Evolutionary conservation across 2,888 invertebrate species (phyloP), one percentile per base, ranked within the genome.

Genomic region (Cecidostiba fungosa): DNA sequence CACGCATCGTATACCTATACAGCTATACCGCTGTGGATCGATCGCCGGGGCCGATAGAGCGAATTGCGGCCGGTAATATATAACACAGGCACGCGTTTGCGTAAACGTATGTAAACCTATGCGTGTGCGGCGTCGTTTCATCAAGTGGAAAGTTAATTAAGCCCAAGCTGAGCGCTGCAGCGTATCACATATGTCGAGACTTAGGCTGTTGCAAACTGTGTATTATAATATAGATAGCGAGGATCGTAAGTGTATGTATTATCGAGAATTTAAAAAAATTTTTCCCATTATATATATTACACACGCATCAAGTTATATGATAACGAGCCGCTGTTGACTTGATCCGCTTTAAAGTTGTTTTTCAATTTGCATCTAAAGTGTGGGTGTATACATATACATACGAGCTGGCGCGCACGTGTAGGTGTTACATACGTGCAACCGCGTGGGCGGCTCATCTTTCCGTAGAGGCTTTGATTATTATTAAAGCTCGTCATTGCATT

Each of bases 111-210:
- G 19, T 29, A 12, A 10, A 32, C 36, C n/a, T 39, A 69, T 8
- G 10, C 10, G 62, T 29, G 23, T n/a, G 19, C 50, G 77, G 79
- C 62, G 29, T 29, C 39, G 50, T 82, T 87, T 47, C 70, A 62
- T 82, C 84, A 69, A 69, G 69, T 69, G 29, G 74, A 84, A 84
- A 79, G 32, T 79, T 79, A 79, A 84, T 84, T 79, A 76, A 84
- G 76, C 76, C 66, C 10, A 43, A 76, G 69, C 47, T 74, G 66
- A 6, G 16, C 23, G 26, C 59, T 16, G 54, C 47, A 12, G 36
- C 39, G 32, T 16, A 12, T 36, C 39, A 14, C 26, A n/a, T 50
- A 0, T 5, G 16, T 1, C 4, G 26, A 26, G 69, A 47, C 19
- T 47, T 16, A 32, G 12, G 5, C 12, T 43, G 43, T 32, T 32